phyloP scores from a whole-genome alignment of 2,797 vertebrate genomes.

The Geotrypetes seraphini region DNA sequence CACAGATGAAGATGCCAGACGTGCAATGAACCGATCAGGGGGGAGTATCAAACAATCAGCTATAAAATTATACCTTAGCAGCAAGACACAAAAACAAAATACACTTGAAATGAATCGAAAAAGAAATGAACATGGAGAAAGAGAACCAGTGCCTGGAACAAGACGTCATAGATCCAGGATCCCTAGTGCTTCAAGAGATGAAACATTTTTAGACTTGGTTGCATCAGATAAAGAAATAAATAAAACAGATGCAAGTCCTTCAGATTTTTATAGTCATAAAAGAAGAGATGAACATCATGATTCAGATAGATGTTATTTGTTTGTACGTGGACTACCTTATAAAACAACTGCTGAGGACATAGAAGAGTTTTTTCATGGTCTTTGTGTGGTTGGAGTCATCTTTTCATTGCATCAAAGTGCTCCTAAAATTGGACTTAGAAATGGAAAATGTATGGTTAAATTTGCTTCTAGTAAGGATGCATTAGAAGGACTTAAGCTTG shows the following conservation, averaged over 20 bases:
- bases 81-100: conserved; percentile 92
- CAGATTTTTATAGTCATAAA: conserved; percentile 27
- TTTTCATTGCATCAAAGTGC: conserved; percentile 57
- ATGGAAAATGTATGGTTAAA: conserved; percentile 75
- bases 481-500: conserved; percentile 66
- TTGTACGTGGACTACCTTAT: conserved; percentile 83
- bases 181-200: conserved; percentile 54
- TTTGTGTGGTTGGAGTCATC: conserved; percentile 65
- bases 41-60: conserved; percentile 72
- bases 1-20: conserved; percentile 94
- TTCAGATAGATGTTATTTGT: conserved; percentile 57
- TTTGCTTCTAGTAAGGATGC: conserved; percentile 71
- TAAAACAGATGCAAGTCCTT: conserved; percentile 35
- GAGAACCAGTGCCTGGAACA: conserved; percentile 39
- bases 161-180: conserved; percentile 46
- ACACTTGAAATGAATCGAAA: conserved; percentile 77
- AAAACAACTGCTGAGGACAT: conserved; percentile 72
- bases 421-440: conserved; percentile 61
- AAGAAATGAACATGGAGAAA: conserved; percentile 58
- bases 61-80: conserved; percentile 83
- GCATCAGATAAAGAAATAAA: conserved; percentile 44
- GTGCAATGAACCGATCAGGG: conserved; percentile 85
- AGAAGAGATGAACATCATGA: conserved; percentile 50
- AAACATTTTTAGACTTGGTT: conserved; percentile 48
- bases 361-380: conserved; percentile 69